Percentiles rank a stretch among this genome's conserved stretches.
Conservation (phyloP, 2,888 invertebrate genomes). For the Portevinia maculata region DNA sequence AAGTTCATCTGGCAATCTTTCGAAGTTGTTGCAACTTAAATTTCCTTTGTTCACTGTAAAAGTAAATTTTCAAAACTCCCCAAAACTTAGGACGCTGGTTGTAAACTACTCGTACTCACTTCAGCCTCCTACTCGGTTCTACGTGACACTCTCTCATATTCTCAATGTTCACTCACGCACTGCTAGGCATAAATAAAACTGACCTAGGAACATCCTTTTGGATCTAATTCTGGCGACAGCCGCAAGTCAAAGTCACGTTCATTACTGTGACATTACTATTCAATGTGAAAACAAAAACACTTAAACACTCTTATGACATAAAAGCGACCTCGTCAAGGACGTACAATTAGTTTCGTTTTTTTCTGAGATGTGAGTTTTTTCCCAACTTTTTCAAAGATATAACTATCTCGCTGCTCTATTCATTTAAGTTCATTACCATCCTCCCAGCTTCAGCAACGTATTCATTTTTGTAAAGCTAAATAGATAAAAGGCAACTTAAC, state of each 20-base stretch:
- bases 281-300: conserved; percentile 40
- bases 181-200: conserved; percentile 4
- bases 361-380: conserved; percentile 5
- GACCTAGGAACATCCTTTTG: conserved; percentile 19
- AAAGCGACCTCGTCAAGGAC: conserved; percentile 24
- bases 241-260: conserved; percentile 66
- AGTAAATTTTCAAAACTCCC: no score
- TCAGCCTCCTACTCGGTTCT: no score
- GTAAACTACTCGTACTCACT: no score
- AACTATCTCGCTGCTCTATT: conserved; percentile 41
- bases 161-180: no score
- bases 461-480: conserved; percentile 59
- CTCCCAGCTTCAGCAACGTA: conserved; percentile 7
- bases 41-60: no score
- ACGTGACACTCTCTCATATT: no score
- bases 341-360: conserved; percentile 61
- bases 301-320: conserved; percentile 34
- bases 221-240: conserved; percentile 43
- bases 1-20: no score
- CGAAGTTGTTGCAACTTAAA: no score
- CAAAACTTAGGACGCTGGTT: no score
- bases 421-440: conserved; percentile 71
- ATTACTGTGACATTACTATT: conserved; percentile 58
- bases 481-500: conserved; percentile 69
- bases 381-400: conserved; percentile 38